Conservation (phyloP, 2,797 vertebrate genomes). For the Craterocephalus amniculus region DNA sequence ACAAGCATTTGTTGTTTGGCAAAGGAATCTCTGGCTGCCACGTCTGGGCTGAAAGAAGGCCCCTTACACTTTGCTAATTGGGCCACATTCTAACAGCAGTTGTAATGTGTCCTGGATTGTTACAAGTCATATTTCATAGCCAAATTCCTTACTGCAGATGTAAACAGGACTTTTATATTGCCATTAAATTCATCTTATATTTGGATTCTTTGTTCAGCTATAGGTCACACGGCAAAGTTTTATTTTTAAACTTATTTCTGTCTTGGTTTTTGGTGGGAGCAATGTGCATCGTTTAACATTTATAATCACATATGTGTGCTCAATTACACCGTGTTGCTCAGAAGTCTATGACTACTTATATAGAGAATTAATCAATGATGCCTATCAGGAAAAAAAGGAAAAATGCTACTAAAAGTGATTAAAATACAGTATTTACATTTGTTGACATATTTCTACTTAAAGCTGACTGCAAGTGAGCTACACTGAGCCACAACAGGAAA, state of each 20-base stretch:
- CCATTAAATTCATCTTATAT: not conserved
- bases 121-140: conserved; percentile 38
- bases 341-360: not conserved
- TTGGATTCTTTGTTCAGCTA: not conserved
- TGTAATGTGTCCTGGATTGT: conserved; percentile 54
- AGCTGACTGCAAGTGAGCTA: conserved; percentile 63
- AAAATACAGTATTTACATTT: conserved; percentile 50
- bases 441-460: conserved; percentile 60
- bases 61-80: conserved; percentile 67
- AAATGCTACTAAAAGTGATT: not conserved
- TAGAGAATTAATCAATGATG: not conserved
- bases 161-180: conserved; percentile 15
- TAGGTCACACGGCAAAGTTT: not conserved
- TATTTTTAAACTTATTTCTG: not conserved
- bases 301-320: not conserved
- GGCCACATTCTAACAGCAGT: conserved; percentile 44
- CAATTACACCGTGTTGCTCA: not conserved
- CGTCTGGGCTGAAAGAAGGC: conserved; percentile 42
- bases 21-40: conserved; percentile 57
- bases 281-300: not conserved
- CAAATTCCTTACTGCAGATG: conserved; percentile 12
- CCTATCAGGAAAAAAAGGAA: no score
- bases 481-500: conserved; percentile 63
- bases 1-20: conserved; percentile 76
- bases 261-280: not conserved